Evolutionary conservation across 2,113 vertebrate genomes (phyloP).

Genomic region (Istiophorus platypterus): DNA sequence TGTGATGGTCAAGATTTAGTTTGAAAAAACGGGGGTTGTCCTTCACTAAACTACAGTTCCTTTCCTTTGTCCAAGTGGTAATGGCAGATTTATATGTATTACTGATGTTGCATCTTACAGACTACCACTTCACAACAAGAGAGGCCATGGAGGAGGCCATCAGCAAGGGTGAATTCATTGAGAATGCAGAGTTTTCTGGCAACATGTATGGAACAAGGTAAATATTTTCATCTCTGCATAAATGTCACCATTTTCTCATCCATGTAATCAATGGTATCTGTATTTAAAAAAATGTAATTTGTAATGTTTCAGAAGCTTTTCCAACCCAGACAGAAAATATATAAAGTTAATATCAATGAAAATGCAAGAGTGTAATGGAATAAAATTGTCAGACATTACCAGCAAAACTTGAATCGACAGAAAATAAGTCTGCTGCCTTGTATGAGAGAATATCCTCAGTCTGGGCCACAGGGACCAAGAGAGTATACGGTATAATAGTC

Average conservation of each 20-base stretch:
- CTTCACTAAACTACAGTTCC: not conserved
- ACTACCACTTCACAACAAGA: slow-evolving; percentile 93
- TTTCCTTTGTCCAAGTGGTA: not conserved
- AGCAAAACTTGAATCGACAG: not conserved
- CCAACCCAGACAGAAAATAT: not conserved
- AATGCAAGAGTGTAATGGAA: not conserved
- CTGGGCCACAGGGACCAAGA: slow-evolving; percentile 32
- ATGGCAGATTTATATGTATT: not conserved
- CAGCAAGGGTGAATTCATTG: slow-evolving; percentile 90
- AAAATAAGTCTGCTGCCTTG: not conserved
- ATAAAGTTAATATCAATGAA: not conserved
- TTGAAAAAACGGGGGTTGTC: not conserved
- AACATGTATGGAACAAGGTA: slow-evolving; percentile 98
- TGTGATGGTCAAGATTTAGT: not conserved
- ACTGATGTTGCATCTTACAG: slow-evolving; percentile 74
- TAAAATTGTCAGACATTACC: not conserved
- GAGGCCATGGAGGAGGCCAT: slow-evolving; percentile 92
- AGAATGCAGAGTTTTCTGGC: slow-evolving; percentile 93
- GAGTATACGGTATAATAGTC: slow-evolving; percentile 49
- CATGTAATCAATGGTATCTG: not conserved
- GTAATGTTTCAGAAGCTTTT: not conserved
- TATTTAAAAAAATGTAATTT: not conserved
- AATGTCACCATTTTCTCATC: not conserved
- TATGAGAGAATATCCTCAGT: slow-evolving; percentile 10
- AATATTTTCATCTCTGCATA: not conserved